Conservation (phyloP, 2,797 vertebrate species). For the Platyrinchus mystaceus region DNA sequence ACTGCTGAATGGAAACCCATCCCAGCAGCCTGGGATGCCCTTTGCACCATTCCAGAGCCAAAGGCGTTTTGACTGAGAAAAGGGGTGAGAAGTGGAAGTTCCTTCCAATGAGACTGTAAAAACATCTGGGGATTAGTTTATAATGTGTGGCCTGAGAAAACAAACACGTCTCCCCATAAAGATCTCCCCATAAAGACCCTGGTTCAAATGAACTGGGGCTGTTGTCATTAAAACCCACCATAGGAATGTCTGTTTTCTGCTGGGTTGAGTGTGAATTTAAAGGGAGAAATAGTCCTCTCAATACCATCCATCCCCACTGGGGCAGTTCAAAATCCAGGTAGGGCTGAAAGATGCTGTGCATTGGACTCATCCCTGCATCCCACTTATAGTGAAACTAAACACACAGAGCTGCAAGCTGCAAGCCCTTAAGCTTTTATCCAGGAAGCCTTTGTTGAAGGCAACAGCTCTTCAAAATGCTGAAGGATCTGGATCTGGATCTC, state of each 20-base stretch:
- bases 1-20: not conserved
- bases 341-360: not conserved
- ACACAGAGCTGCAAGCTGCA: not conserved
- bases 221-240: slow-evolving; percentile 52
- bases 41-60: not conserved
- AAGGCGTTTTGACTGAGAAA: not conserved
- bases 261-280: not conserved
- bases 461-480: not conserved
- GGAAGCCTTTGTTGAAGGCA: not conserved
- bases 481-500: not conserved
- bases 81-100: not conserved
- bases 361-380: not conserved
- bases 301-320: not conserved
- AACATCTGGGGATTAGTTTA: slow-evolving; percentile 38
- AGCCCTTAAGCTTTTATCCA: not conserved
- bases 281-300: not conserved
- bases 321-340: not conserved
- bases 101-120: not conserved
- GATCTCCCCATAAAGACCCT: slow-evolving; percentile 18
- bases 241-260: slow-evolving; percentile 39
- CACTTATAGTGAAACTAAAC: not conserved
- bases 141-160: slow-evolving; percentile 52
- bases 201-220: slow-evolving; percentile 48
- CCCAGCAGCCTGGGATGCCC: not conserved
- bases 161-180: slow-evolving; percentile 40